phyloP scores from a whole-genome alignment of 2,113 vertebrate genomes.

The Ovis canadensis region DNA sequence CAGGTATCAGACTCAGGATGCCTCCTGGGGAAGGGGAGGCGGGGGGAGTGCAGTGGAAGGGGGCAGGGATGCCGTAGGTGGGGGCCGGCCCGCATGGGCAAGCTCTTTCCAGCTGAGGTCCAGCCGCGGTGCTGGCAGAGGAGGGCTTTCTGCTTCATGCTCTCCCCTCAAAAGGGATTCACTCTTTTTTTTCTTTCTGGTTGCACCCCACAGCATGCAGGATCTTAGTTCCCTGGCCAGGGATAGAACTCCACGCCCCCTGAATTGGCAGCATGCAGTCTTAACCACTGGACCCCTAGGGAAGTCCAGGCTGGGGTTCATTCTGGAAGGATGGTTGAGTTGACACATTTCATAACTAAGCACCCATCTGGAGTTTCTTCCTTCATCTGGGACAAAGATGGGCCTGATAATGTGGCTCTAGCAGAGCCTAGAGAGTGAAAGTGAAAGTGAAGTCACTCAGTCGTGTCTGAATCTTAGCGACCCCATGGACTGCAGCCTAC shows the following conservation, averaged over 20 bases:
- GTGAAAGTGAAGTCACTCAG: too few relatives aligned
- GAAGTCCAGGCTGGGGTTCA: not conserved
- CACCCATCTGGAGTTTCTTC: not conserved
- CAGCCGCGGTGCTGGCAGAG: too few relatives aligned
- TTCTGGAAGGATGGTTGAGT: not conserved
- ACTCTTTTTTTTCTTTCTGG: too few relatives aligned
- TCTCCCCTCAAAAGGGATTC: not conserved
- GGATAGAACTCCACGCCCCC: too few relatives aligned
- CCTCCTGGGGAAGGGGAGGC: not conserved
- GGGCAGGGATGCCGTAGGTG: too few relatives aligned
- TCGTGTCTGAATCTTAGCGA: rapidly evolving
- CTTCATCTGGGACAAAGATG: not conserved
- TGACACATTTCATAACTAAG: not conserved
- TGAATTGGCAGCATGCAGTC: too few relatives aligned
- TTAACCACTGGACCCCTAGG: too few relatives aligned
- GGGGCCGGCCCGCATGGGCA: rapidly evolving
- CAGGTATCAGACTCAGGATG: not conserved
- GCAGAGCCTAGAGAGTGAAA: not conserved
- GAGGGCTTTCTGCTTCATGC: not conserved
- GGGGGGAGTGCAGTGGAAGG: not conserved
- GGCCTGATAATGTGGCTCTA: not conserved
- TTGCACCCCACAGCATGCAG: too few relatives aligned
- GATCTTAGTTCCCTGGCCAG: too few relatives aligned
- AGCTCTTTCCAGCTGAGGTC: not conserved
- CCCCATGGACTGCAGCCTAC: too few relatives aligned